Percentiles rank a stretch among this genome's conserved stretches.
Conservation (phyloP, 1,140 invertebrate genomes). For the Monomorium pharaonis region DNA sequence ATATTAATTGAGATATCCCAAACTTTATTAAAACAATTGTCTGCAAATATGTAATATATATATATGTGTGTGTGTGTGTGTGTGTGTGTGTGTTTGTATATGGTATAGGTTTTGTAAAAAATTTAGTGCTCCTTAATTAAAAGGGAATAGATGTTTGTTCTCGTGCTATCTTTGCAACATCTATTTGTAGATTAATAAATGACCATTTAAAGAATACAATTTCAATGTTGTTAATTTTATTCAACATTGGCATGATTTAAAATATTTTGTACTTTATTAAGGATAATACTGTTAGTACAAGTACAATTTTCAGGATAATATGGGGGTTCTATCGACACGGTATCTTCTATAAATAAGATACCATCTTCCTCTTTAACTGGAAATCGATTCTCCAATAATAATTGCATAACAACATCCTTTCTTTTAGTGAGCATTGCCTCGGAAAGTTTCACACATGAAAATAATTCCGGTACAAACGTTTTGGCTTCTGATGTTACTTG, state of each 20-base stretch:
- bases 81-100: no score
- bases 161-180: no score
- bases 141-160: no score
- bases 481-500: slow-evolving; percentile 68
- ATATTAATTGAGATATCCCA: no score
- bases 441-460: slow-evolving; percentile 67
- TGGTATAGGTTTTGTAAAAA: no score
- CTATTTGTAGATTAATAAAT: no score
- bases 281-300: slow-evolving; percentile 78
- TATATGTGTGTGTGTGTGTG: no score
- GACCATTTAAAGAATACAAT: no score
- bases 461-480: slow-evolving; percentile 76
- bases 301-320: slow-evolving; percentile 78
- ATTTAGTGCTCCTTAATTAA: no score
- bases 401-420: slow-evolving; percentile 75
- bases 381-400: slow-evolving; percentile 78
- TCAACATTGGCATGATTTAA: slow-evolving; percentile 26
- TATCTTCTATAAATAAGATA: slow-evolving; percentile 76
- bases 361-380: slow-evolving; percentile 76
- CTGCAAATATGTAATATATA: no score
- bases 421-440: slow-evolving; percentile 56
- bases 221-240: neutral
- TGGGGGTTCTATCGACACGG: slow-evolving; percentile 79
- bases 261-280: slow-evolving; percentile 78
- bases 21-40: no score